A percentile compares a stretch with the other conserved stretches of the same genome.
Evolutionary conservation across 1,140 invertebrate genomes (phyloP).

Genomic region (Wasmannia auropunctata): DNA sequence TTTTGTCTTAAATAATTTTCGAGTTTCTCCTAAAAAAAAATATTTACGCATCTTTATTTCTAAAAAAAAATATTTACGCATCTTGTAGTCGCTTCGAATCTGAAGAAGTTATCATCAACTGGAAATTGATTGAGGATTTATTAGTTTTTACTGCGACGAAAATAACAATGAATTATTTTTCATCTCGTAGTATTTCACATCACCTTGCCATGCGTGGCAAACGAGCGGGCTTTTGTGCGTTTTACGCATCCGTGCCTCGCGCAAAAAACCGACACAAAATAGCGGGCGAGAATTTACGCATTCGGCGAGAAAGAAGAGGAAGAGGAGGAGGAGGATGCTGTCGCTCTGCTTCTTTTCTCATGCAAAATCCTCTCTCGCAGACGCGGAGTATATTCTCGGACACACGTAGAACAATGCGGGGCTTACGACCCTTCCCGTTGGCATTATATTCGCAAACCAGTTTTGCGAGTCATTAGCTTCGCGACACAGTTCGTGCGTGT

Average conservation of each 20-base stretch:
- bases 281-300: slow-evolving; percentile 7
- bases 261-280: slow-evolving; percentile 10
- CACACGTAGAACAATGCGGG: slow-evolving; percentile 54
- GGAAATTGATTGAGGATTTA: neutral
- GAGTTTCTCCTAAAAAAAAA: neutral
- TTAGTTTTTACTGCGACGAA: neutral
- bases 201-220: neutral
- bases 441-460: slow-evolving; percentile 75
- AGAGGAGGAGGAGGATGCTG: neutral
- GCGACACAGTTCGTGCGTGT: slow-evolving; percentile 18
- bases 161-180: neutral
- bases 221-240: neutral
- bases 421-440: slow-evolving; percentile 43
- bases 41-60: no score
- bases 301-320: neutral
- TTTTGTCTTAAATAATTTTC: neutral
- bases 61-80: no score
- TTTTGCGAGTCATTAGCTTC: slow-evolving; percentile 76
- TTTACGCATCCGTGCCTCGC: neutral
- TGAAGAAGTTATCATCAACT: neutral
- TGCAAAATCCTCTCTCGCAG: slow-evolving; percentile 54
- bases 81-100: no score
- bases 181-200: neutral
- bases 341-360: slow-evolving; percentile 49
- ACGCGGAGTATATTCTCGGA: neutral